A percentile compares a stretch with the other conserved stretches of the same genome.
These are phyloP conservation scores for Numenius arquata DNA, from an alignment of 2,113 vertebrate species.

Conservation along the genomic window DNA sequence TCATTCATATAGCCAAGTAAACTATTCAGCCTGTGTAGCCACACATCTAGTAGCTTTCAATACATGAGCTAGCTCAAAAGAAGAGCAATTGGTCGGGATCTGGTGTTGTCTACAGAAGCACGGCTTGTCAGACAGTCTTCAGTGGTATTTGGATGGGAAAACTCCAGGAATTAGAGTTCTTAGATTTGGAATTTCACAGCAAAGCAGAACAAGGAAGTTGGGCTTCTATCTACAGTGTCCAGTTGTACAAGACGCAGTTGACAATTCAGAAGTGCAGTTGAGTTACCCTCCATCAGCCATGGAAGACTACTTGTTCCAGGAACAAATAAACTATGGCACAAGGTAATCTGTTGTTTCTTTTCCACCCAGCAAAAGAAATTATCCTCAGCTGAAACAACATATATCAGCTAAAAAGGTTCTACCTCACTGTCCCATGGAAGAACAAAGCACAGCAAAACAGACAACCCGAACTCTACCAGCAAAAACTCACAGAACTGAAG, in stretches of 20 bases:
- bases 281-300: not conserved
- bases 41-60: not conserved
- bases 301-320: not conserved
- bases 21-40: not conserved
- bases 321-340: not conserved
- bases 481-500: not conserved
- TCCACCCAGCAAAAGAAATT: not conserved
- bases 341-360: not conserved
- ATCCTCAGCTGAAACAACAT: not conserved
- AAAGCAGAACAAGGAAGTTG: not conserved
- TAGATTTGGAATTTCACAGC: not conserved
- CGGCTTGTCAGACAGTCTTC: not conserved
- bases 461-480: not conserved
- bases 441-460: not conserved
- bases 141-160: not conserved
- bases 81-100: not conserved
- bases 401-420: not conserved
- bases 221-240: fast-evolving
- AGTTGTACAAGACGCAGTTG: not conserved
- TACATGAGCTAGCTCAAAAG: not conserved
- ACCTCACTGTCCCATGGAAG: not conserved
- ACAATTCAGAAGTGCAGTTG: not conserved
- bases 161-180: not conserved
- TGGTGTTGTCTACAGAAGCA: not conserved
- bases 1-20: not conserved